Evolutionary conservation across 2,797 vertebrate species (phyloP).

Genomic region (Eospalax fontanierii): DNA sequence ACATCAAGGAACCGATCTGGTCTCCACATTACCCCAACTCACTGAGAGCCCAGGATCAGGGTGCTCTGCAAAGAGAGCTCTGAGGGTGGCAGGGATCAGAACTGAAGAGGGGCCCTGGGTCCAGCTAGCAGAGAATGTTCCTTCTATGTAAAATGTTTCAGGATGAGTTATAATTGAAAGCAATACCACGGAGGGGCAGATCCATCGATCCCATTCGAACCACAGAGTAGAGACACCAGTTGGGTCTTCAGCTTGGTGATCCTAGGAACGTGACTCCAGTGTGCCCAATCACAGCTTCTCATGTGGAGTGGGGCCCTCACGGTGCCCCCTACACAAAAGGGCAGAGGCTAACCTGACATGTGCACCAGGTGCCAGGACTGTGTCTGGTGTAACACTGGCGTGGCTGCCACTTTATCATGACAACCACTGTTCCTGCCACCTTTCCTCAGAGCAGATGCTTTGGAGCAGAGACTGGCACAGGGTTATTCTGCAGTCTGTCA

Average conservation of each 20-base stretch:
- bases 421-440: no score
- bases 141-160: neutral
- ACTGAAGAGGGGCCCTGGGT: no score
- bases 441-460: neutral
- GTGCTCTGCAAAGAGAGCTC: neutral
- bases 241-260: neutral
- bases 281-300: neutral
- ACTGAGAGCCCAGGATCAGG: neutral
- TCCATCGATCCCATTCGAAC: neutral
- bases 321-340: rapidly evolving
- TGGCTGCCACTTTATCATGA: rapidly evolving
- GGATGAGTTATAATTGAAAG: neutral
- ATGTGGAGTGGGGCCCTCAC: neutral
- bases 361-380: rapidly evolving
- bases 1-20: neutral
- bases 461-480: rapidly evolving
- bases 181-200: rapidly evolving
- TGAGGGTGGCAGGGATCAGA: rapidly evolving
- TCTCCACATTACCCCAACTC: neutral
- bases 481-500: neutral
- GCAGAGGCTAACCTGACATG: neutral
- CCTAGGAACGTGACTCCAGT: no score
- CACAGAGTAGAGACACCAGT: no score
- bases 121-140: neutral
- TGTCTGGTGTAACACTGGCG: rapidly evolving